Base-by-base conservation (phyloP, 2,113 vertebrate genomes). In the Chunga burmeisteri region DNA sequence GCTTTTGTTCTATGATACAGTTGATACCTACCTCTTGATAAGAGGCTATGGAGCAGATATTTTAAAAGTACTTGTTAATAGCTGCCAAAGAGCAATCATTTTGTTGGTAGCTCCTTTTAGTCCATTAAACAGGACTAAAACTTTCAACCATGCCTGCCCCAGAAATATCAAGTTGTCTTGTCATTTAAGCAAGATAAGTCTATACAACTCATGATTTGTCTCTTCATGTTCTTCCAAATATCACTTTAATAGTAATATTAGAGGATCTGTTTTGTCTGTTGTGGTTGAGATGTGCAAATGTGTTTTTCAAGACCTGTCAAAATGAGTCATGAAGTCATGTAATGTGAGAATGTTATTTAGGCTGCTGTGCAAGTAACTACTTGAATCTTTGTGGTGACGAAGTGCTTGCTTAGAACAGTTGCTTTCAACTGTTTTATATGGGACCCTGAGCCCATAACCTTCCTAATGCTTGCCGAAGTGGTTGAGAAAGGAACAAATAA, bases 161-260 rank as follows among this genome's bases (percentile, higher is more conserved):
- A 96, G 94, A 95, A 97, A 93, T 79, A 96, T 91, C 89, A 93
- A 96, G 63, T 77, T 22, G 9, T 77, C 93, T 36, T 91, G 73
- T 96, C 77, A 36, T n/a, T 89, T 96, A 56, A 81, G 47, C 47
- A 91, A 67, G 88, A 68, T 81, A 88, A 93, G 18, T 52, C 56
- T 88, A 7, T 49, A 3, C 50, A 94, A 81, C 53, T 95, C 32
- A 1, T 59, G 30, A 30, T 79, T 90, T 90, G 59, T 95, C 52
- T 59, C 40, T 94, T 95, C 30, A 11, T 86, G 40, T 96, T 95
- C 44, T 93, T 94, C 34, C 23, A 93, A 94, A 68, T 91, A 42
- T 49, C 85, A 52, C 84, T 97, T 85, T 91, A 87, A 77, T 90
- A 93, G 25, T 77, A 86, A 65, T 85, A 52, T 81, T 95, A 85